Conservation (phyloP, 2,797 vertebrate genomes). For the Amblyraja radiata region DNA sequence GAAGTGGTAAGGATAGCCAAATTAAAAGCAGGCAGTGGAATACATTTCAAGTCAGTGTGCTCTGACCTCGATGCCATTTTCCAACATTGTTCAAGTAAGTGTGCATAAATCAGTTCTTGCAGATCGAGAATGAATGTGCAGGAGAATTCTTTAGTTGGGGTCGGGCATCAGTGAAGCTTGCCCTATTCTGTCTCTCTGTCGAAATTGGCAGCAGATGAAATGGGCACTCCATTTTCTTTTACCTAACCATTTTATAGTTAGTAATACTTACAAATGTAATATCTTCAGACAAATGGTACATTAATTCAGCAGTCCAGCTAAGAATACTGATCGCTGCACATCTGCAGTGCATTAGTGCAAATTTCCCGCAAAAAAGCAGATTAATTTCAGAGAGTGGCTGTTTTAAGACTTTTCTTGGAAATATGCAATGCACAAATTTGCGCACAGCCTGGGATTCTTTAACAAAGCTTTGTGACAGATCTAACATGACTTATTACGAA, state of each 20-base stretch:
- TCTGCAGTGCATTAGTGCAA: conserved; percentile 22
- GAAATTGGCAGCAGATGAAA: background rate
- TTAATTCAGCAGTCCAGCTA: background rate
- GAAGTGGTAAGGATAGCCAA: background rate
- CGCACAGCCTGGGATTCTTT: conserved; percentile 43
- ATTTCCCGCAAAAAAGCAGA: conserved; percentile 23
- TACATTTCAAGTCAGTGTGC: background rate
- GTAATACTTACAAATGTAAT: background rate
- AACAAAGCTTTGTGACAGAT: conserved; percentile 45
- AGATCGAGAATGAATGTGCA: background rate
- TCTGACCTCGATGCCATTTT: conserved; percentile 28
- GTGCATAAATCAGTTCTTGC: background rate
- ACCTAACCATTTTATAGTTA: background rate
- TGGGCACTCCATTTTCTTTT: background rate
- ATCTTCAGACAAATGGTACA: background rate
- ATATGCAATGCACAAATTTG: background rate
- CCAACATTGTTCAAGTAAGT: background rate
- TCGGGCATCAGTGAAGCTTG: background rate
- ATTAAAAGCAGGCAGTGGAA: conserved; percentile 10
- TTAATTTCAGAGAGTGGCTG: conserved; percentile 40
- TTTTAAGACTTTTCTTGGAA: conserved; percentile 39
- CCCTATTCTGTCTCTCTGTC: background rate
- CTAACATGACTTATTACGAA: conserved; percentile 44
- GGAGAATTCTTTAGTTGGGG: background rate
- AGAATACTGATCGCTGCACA: background rate